A percentile compares a stretch with the other conserved stretches of the same genome.
phyloP scores from a whole-genome alignment of 2,888 invertebrate genomes.

The Acronicta leporina region DNA sequence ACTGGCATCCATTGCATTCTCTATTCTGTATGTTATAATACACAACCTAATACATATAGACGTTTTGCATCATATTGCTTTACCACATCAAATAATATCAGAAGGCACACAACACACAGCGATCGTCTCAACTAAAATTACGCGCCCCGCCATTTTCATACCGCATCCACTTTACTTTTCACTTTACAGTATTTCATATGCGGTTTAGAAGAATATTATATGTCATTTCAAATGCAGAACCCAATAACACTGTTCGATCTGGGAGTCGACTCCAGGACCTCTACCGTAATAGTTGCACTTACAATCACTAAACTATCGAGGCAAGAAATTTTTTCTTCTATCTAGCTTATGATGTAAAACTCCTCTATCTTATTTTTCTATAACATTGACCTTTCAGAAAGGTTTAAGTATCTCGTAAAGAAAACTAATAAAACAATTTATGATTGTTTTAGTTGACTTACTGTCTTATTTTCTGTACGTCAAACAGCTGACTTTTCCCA shows the following conservation, averaged over 20 bases:
- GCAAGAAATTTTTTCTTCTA: too few relatives aligned
- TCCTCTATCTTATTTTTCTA: neutral
- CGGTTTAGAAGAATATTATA: too few relatives aligned
- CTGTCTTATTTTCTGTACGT: conserved; percentile 30
- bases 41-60: conserved; percentile 6
- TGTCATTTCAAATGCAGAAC: too few relatives aligned
- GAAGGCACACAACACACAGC: neutral
- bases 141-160: too few relatives aligned
- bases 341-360: neutral
- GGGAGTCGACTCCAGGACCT: too few relatives aligned
- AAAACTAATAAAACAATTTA: conserved; percentile 23
- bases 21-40: conserved; percentile 17
- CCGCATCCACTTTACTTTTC: too few relatives aligned
- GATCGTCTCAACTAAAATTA: too few relatives aligned
- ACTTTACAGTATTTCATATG: too few relatives aligned
- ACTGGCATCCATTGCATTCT: conserved; percentile 25
- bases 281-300: too few relatives aligned
- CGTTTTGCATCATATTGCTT: conserved; percentile 6
- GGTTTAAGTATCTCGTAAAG: conserved; percentile 5
- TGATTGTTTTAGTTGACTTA: conserved; percentile 24
- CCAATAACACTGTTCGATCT: too few relatives aligned
- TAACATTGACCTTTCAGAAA: conserved; percentile 1
- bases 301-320: too few relatives aligned
- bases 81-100: neutral
- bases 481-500: conserved; percentile 46